Conservation (phyloP, 23 tunicate species). For the Ascidia mentula region DNA sequence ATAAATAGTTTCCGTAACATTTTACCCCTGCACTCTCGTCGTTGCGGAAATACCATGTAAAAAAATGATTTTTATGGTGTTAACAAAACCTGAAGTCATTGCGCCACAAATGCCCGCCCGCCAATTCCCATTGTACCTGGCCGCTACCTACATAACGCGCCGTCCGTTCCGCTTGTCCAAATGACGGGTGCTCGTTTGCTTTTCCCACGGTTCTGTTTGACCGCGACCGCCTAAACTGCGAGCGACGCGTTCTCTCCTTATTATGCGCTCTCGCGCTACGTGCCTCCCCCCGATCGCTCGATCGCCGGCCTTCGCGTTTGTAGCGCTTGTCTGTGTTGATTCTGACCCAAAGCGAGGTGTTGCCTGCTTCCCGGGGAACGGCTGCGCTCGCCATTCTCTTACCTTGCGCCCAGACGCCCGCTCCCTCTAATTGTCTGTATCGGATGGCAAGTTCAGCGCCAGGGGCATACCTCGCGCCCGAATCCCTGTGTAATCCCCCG, state of each 20-base stretch:
- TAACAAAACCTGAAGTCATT: no score
- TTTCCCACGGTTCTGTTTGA: constrained; percentile 65
- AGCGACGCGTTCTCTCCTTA: not conserved
- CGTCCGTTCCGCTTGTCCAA: constrained; percentile 17
- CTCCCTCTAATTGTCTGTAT: constrained; percentile 8
- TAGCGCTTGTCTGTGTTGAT: constrained; percentile 8
- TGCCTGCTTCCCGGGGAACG: constrained; percentile 2
- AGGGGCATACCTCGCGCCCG: constrained; percentile 9
- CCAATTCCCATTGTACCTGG: constrained; percentile 4
- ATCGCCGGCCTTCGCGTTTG: not conserved
- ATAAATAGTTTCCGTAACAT: no score
- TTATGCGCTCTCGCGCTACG: not conserved
- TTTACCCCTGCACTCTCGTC: no score
- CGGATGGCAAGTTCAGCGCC: constrained; percentile 1
- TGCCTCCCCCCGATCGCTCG: constrained; percentile 9
- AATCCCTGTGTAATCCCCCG: constrained; percentile 11
- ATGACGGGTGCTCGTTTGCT: constrained; percentile 34
- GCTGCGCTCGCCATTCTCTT: constrained; percentile 10
- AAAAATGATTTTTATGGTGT: no score
- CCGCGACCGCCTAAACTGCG: constrained; percentile 43
- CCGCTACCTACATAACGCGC: not conserved
- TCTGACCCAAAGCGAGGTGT: constrained; percentile 6
- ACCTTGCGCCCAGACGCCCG: constrained; percentile 1
- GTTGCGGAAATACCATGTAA: no score
- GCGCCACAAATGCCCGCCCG: no score